phyloP scores from a whole-genome alignment of 2,888 invertebrate genomes.

The Heliconius sara region DNA sequence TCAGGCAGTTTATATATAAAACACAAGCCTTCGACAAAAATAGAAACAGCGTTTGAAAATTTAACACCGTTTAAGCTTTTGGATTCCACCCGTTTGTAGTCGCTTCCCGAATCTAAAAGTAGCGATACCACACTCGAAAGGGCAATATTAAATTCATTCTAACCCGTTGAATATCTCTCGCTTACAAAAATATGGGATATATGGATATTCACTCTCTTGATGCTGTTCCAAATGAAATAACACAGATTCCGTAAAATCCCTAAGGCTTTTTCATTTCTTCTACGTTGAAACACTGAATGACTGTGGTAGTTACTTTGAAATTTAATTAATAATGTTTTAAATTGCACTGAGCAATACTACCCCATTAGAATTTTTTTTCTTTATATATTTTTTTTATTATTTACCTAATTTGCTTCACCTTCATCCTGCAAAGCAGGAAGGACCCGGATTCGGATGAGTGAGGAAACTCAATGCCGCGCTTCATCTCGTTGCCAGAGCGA shows the following conservation, averaged over 20 bases:
- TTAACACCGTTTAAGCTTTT: constrained; percentile 15
- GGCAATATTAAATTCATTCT: constrained; percentile 28
- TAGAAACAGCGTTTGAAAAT: neutral
- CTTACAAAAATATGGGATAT: constrained; percentile 23
- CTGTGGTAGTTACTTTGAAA: constrained; percentile 23
- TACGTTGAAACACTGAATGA: constrained; percentile 27
- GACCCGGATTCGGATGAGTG: no score
- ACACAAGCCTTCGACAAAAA: neutral
- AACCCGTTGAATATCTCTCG: constrained; percentile 20
- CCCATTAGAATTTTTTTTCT: no score
- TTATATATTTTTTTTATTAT: neutral
- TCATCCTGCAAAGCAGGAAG: no score
- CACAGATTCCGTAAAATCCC: constrained; percentile 36
- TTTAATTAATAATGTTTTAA: neutral
- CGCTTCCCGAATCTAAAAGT: constrained; percentile 25
- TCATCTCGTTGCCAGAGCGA: no score
- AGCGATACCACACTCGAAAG: constrained; percentile 4
- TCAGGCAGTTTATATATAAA: neutral
- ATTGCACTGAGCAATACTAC: no score
- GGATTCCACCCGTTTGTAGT: constrained; percentile 5
- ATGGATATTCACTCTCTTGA: constrained; percentile 28
- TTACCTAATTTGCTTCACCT: no score
- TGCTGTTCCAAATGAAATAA: constrained; percentile 37
- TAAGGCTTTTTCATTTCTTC: constrained; percentile 29
- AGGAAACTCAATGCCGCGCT: no score